These are phyloP conservation scores for Athalia cordata DNA, from an alignment of 2,888 invertebrate species.

Conservation along the genomic window DNA sequence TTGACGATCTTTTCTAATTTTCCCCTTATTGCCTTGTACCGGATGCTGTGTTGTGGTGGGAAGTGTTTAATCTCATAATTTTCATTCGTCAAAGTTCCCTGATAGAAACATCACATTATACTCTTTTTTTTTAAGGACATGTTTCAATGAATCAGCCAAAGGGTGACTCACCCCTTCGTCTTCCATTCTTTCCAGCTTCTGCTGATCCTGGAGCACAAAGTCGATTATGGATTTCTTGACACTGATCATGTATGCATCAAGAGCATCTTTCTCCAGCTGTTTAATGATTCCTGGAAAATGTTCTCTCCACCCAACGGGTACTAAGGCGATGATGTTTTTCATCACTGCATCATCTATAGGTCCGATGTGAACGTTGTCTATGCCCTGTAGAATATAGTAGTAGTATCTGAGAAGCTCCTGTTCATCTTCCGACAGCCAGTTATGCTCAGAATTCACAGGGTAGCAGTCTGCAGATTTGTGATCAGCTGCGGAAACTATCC, in stretches of 20 bases:
- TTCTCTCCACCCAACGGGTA: slow-evolving; percentile 78
- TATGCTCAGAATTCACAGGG: neutral
- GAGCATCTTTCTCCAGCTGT: slow-evolving; percentile 84
- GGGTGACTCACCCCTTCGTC: slow-evolving; percentile 26
- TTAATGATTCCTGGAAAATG: slow-evolving; percentile 79
- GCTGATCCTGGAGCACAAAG: slow-evolving; percentile 90
- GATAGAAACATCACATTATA: slow-evolving; percentile 2
- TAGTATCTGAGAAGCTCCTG: slow-evolving; percentile 87
- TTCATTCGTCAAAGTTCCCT: slow-evolving; percentile 53
- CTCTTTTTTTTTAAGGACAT: no score
- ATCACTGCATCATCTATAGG: slow-evolving; percentile 86
- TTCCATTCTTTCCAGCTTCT: slow-evolving; percentile 58
- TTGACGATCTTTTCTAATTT: slow-evolving; percentile 80
- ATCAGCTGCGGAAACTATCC: slow-evolving; percentile 77
- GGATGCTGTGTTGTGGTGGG: slow-evolving; percentile 51
- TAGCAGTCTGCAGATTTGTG: slow-evolving; percentile 44
- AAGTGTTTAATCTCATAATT: slow-evolving; percentile 55
- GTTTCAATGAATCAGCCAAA: neutral
- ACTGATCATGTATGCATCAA: slow-evolving; percentile 89
- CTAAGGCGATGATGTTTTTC: slow-evolving; percentile 78
- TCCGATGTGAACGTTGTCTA: slow-evolving; percentile 92
- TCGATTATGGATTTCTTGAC: slow-evolving; percentile 95
- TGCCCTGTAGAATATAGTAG: slow-evolving; percentile 92
- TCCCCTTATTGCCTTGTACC: slow-evolving; percentile 68
- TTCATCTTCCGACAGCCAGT: slow-evolving; percentile 75